Conservation (phyloP, 1,140 invertebrate genomes). For the Augochlora pura region DNA sequence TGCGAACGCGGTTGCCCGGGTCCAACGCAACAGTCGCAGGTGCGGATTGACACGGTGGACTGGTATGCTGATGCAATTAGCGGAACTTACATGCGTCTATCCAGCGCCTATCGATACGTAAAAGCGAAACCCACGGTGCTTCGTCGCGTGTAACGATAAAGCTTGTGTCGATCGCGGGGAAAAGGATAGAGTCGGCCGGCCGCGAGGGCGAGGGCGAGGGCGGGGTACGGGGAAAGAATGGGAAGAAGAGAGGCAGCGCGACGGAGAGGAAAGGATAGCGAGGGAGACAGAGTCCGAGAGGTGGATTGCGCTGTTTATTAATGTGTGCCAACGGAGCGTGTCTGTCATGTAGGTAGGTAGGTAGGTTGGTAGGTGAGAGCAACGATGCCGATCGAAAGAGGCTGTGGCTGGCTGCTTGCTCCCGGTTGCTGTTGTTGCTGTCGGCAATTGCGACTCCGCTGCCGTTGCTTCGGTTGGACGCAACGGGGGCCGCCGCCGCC, state of each 20-base stretch:
- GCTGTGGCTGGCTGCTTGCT: conserved; percentile 19
- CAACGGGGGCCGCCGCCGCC: not conserved
- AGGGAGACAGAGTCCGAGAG: not conserved
- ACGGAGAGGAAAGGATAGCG: not conserved
- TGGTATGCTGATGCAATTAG: conserved; percentile 77
- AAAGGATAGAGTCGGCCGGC: conserved; percentile 9
- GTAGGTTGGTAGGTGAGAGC: conserved; percentile 63
- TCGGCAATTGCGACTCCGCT: conserved; percentile 46
- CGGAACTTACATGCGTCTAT: conserved; percentile 66
- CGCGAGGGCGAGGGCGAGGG: not conserved
- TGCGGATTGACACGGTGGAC: conserved; percentile 71
- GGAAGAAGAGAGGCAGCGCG: conserved; percentile 7
- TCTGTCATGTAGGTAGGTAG: conserved; percentile 72
- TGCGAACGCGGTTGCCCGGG: not conserved
- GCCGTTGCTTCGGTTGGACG: conserved; percentile 34
- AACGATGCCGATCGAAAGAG: conserved; percentile 58
- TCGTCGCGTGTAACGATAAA: conserved; percentile 38
- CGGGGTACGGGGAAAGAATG: conserved; percentile 27
- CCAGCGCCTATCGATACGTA: conserved; percentile 55
- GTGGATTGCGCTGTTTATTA: conserved; percentile 67
- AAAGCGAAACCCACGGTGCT: conserved; percentile 24
- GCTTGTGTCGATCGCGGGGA: conserved; percentile 15
- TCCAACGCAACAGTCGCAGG: conserved; percentile 65
- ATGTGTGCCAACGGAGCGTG: conserved; percentile 74
- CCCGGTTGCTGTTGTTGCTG: conserved; percentile 26